Conservation (phyloP, 2,888 invertebrate species). For the Auanema sp. region DNA sequence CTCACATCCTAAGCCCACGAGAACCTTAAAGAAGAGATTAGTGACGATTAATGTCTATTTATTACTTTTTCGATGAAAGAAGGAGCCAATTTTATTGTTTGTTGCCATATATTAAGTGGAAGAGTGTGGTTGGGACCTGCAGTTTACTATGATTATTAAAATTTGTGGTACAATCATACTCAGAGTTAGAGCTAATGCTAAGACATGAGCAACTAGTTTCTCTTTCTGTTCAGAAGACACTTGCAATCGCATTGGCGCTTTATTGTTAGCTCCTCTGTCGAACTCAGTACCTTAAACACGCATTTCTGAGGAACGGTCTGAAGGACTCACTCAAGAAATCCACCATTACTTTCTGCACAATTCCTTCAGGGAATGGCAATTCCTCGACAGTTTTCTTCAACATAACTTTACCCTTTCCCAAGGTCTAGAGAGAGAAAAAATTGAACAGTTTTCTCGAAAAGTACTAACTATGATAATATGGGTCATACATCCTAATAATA, state of each 20-base stretch:
- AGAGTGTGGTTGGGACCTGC: constrained; percentile 10
- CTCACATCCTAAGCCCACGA: constrained; percentile 36
- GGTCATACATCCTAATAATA: constrained; percentile 10
- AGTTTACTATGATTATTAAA: neutral
- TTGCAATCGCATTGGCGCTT: constrained; percentile 22
- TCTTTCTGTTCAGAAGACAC: constrained; percentile 31
- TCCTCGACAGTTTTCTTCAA: constrained; percentile 27
- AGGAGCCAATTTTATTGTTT: constrained; percentile 8
- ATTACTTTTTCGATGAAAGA: constrained; percentile 15
- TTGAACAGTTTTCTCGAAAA: neutral
- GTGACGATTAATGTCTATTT: neutral
- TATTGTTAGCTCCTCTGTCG: constrained; percentile 21
- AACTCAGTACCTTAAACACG: constrained; percentile 19
- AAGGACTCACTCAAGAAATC: constrained; percentile 28
- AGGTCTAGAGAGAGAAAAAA: constrained; percentile 6
- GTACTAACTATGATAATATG: constrained; percentile 11
- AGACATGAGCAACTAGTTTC: constrained; percentile 34
- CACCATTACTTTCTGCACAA: constrained; percentile 30
- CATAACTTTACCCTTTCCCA: constrained; percentile 10
- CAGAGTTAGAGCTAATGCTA: constrained; percentile 31
- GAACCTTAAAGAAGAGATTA: constrained; percentile 23
- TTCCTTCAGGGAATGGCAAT: constrained; percentile 26
- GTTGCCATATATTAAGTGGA: constrained; percentile 18
- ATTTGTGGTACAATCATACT: constrained; percentile 5
- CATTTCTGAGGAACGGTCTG: neutral